Conservation (phyloP, 1,140 invertebrate genomes). For the Megathymus violae region DNA sequence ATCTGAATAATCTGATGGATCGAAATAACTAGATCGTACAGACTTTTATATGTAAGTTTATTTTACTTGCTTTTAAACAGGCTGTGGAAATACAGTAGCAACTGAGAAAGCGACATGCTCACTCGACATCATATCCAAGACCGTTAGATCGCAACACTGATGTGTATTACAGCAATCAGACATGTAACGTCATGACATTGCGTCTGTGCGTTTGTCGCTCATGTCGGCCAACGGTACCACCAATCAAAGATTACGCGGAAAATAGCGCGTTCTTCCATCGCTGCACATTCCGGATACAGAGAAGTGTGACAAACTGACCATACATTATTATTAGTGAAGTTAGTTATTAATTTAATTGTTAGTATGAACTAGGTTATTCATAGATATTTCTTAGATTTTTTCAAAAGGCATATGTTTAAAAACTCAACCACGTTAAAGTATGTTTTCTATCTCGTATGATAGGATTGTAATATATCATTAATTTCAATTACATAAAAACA, state of each 20-base stretch:
- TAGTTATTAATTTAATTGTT: constrained; percentile 6
- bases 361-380: neutral
- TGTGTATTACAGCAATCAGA: constrained; percentile 22
- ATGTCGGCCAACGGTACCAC: constrained; percentile 64
- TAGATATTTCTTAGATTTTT: no score
- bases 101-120: constrained; percentile 23
- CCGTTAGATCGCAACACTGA: constrained; percentile 25
- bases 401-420: no score
- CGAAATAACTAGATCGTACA: no score
- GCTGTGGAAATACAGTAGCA: constrained; percentile 14
- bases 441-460: no score
- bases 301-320: constrained; percentile 48
- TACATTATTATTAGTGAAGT: neutral
- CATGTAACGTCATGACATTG: constrained; percentile 29
- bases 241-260: constrained; percentile 72
- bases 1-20: no score
- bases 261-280: constrained; percentile 56
- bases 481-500: no score
- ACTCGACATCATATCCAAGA: constrained; percentile 9
- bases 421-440: no score
- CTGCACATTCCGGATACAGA: constrained; percentile 57
- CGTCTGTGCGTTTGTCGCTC: constrained; percentile 42
- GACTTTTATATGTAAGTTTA: no score
- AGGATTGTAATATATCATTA: no score
- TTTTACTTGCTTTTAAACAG: no score